Evolutionary conservation across 92 coral and sea anemone genomes (phyloP).

Genomic region (Actinernus sp.): DNA sequence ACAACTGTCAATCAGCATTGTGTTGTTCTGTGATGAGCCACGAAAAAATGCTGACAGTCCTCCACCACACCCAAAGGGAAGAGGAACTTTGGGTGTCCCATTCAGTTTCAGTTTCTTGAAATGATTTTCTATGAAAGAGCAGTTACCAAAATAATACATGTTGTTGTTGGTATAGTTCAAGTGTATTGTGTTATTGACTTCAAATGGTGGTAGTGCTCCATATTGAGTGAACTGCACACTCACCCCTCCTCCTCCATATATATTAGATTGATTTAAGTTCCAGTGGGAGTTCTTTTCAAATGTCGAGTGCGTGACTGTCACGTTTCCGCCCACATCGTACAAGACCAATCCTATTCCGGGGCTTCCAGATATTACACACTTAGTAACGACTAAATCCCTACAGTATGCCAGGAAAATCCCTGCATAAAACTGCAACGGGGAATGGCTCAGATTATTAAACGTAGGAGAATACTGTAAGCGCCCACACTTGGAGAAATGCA

Average conservation of each 20-base stretch:
- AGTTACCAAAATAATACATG: conserved; percentile 26
- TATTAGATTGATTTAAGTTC: background rate
- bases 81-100: too few species aligned
- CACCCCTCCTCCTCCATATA: conserved; percentile 79
- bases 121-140: conserved; percentile 55
- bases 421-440: conserved; percentile 49
- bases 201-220: conserved; percentile 68
- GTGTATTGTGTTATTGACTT: conserved; percentile 9
- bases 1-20: conserved; percentile 50
- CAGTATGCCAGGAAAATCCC: conserved; percentile 69
- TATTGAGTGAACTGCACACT: conserved; percentile 72
- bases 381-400: conserved; percentile 42
- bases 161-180: conserved; percentile 44
- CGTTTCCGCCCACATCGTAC: conserved; percentile 86
- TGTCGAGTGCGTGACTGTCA: conserved; percentile 36
- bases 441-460: conserved; percentile 5
- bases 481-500: conserved; percentile 71
- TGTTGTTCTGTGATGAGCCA: conserved; percentile 56
- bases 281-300: conserved; percentile 64
- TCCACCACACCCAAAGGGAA: conserved; percentile 79
- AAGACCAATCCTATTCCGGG: conserved; percentile 78
- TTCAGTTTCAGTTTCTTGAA: too few species aligned
- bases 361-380: conserved; percentile 58
- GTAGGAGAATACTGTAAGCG: conserved; percentile 71
- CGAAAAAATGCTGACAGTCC: conserved; percentile 74